phyloP scores from a whole-genome alignment of 2,888 invertebrate species.

The Drosophila formosana region DNA sequence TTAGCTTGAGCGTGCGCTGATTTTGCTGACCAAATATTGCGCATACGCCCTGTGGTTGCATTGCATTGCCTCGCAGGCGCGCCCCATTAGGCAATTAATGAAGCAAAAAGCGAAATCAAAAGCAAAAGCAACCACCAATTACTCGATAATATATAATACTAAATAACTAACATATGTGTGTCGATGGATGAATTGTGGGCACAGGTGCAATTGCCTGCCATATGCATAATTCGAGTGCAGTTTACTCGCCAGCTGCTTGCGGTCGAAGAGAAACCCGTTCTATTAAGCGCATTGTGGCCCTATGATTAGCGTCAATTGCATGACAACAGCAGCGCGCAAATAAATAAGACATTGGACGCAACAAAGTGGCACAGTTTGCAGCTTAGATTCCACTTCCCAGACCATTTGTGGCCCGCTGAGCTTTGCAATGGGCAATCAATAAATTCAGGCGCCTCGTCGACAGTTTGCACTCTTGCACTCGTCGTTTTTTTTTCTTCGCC shows the following conservation, averaged over 20 bases:
- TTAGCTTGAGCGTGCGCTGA: slow-evolving; percentile 8
- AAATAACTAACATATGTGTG: neutral
- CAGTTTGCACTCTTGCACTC: slow-evolving; percentile 32
- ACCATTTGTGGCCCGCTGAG: slow-evolving; percentile 26
- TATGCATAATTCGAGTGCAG: slow-evolving; percentile 12
- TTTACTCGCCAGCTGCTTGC: slow-evolving; percentile 25
- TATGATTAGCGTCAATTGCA: slow-evolving; percentile 68
- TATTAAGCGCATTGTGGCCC: slow-evolving; percentile 52
- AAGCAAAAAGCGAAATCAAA: slow-evolving; percentile 49
- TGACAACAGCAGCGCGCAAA: slow-evolving; percentile 43
- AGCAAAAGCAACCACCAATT: slow-evolving; percentile 33
- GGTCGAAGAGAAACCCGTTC: slow-evolving; percentile 38
- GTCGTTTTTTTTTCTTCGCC: neutral
- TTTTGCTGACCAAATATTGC: slow-evolving; percentile 44
- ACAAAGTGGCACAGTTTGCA: slow-evolving; percentile 6
- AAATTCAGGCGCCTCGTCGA: slow-evolving; percentile 58
- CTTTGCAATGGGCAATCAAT: slow-evolving; percentile 52
- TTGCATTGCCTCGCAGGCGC: slow-evolving; percentile 55
- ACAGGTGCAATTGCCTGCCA: slow-evolving; percentile 43
- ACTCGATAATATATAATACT: slow-evolving; percentile 17
- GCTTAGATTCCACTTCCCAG: slow-evolving; percentile 27
- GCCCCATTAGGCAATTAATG: slow-evolving; percentile 79
- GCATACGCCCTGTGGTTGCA: slow-evolving; percentile 61
- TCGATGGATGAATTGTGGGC: slow-evolving; percentile 22
- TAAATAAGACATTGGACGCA: slow-evolving; percentile 20